Percentiles rank a stretch among this genome's conserved stretches.
phyloP scores from a whole-genome alignment of 1,140 invertebrate genomes.

The Propsilocerus akamusi region DNA sequence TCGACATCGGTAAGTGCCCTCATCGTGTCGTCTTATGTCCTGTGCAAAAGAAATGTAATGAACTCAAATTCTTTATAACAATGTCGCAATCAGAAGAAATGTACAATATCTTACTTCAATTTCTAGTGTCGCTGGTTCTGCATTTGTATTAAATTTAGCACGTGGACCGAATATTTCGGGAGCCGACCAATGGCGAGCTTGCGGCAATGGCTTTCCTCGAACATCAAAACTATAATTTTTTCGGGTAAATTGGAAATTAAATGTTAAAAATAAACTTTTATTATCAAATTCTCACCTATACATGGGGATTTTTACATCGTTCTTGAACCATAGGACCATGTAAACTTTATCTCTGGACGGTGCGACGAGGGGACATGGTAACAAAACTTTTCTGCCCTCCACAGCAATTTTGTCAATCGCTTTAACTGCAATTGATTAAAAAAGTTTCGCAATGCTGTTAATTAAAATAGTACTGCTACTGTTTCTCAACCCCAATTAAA shows the following conservation, averaged over 20 bases:
- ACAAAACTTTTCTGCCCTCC: conserved; percentile 50
- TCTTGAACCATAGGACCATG: conserved; percentile 71
- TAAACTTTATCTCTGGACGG: conserved; percentile 55
- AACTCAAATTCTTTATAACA: neutral
- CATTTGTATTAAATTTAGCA: conserved; percentile 45
- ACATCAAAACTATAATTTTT: conserved; percentile 43
- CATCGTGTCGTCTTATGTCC: conserved; percentile 55
- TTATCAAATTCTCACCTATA: conserved; percentile 43
- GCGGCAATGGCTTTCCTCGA: conserved; percentile 41
- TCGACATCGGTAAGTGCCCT: conserved; percentile 60
- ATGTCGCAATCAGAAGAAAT: neutral
- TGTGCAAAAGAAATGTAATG: conserved; percentile 22
- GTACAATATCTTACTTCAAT: conserved; percentile 24
- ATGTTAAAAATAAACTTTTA: neutral
- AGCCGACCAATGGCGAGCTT: conserved; percentile 47
- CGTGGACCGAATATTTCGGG: conserved; percentile 49
- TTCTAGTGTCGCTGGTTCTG: conserved; percentile 41
- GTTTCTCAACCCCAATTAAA: too few relatives aligned
- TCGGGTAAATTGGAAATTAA: neutral
- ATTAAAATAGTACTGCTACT: too few relatives aligned
- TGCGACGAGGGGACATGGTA: conserved; percentile 61
- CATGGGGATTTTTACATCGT: conserved; percentile 55
- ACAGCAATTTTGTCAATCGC: conserved; percentile 50
- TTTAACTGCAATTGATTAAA: conserved; percentile 28
- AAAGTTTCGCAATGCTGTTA: too few relatives aligned